Conservation (phyloP, 2,113 vertebrate genomes). For the Thryonomys swinderianus region DNA sequence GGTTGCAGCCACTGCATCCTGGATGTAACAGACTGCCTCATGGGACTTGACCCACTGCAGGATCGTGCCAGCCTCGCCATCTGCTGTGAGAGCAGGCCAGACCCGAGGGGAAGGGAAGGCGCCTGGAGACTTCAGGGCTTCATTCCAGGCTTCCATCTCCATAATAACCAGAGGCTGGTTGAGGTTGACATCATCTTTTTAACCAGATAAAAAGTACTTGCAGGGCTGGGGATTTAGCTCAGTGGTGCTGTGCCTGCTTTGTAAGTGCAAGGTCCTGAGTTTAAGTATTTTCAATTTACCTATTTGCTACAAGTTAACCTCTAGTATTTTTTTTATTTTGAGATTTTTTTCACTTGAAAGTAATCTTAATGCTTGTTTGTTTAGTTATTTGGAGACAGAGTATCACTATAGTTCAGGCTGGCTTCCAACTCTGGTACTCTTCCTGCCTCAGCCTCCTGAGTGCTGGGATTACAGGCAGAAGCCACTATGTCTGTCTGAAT, state of each 20-base stretch:
- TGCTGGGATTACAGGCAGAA: background rate
- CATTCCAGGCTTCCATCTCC: background rate
- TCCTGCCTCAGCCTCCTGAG: background rate
- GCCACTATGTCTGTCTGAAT: conserved; percentile 63
- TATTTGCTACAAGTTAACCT: background rate
- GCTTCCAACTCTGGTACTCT: background rate
- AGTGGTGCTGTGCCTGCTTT: too few species aligned
- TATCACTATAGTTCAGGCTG: background rate
- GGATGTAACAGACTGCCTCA: background rate
- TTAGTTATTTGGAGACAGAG: background rate
- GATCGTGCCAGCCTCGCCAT: background rate
- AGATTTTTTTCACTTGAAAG: conserved; percentile 86
- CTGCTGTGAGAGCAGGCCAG: too few species aligned
- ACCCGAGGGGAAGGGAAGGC: background rate
- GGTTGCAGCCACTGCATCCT: background rate
- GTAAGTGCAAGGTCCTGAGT: too few species aligned
- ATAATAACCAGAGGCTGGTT: background rate
- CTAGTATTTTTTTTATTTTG: conserved; percentile 69
- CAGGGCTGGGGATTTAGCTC: too few species aligned
- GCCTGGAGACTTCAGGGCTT: background rate
- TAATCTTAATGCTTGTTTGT: conserved; percentile 84
- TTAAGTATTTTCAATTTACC: background rate
- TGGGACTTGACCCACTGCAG: background rate
- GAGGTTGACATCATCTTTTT: background rate
- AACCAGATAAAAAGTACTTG: background rate